Evolutionary conservation across 2,888 invertebrate genomes (phyloP).

Genomic region (Drosophila robusta): DNA sequence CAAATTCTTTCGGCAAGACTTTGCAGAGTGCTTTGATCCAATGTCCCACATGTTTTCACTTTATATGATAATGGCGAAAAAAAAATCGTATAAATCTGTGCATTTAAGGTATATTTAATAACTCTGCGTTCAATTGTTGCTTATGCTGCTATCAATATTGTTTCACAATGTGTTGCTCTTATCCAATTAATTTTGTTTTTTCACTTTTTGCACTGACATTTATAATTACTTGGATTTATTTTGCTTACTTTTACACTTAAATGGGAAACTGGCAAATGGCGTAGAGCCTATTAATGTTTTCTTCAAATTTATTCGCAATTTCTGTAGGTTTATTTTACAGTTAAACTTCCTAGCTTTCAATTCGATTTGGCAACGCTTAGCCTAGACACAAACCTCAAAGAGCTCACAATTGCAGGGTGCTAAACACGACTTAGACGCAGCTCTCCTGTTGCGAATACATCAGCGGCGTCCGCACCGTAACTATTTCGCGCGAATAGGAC

Average conservation of each 20-base stretch:
- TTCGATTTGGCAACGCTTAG: slow-evolving; percentile 74
- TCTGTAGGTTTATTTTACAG: slow-evolving; percentile 18
- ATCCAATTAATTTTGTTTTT: slow-evolving; percentile 14
- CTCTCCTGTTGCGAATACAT: slow-evolving; percentile 89
- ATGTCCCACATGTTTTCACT: background rate
- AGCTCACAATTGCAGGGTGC: slow-evolving; percentile 45
- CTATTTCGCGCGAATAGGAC: slow-evolving; percentile 87
- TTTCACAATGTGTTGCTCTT: slow-evolving; percentile 15
- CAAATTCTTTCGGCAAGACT: no score
- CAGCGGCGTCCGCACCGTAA: slow-evolving; percentile 89
- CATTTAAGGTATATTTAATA: slow-evolving; percentile 3
- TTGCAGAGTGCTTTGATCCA: background rate
- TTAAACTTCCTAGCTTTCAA: slow-evolving; percentile 33
- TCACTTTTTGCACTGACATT: slow-evolving; percentile 30
- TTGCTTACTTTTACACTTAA: slow-evolving; percentile 14
- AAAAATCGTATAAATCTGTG: slow-evolving; percentile 23
- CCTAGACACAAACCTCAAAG: slow-evolving; percentile 75
- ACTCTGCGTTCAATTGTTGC: slow-evolving; percentile 2
- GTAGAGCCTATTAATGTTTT: slow-evolving; percentile 11
- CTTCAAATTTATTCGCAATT: slow-evolving; percentile 4
- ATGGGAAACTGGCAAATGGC: slow-evolving; percentile 39
- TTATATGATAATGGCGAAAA: slow-evolving; percentile 1
- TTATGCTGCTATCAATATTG: slow-evolving; percentile 6
- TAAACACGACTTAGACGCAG: slow-evolving; percentile 86
- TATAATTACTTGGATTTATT: slow-evolving; percentile 25